Evolutionary conservation across 2,888 invertebrate species (phyloP), one percentile per base, ranked within the genome.

Genomic region (Abscondita cerata): DNA sequence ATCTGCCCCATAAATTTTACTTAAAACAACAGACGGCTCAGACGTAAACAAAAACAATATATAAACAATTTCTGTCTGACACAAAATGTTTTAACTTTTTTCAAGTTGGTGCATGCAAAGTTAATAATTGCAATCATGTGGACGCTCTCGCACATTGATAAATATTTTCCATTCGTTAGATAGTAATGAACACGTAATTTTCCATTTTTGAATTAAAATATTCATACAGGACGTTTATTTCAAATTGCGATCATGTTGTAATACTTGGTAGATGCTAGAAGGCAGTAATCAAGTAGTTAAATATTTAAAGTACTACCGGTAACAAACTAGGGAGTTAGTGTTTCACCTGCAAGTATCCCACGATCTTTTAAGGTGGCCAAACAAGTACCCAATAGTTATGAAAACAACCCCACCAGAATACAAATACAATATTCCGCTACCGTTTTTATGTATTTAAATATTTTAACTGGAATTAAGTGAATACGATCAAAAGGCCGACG

Each of bases 1-100:
- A 68, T 68, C 68, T 68, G 68, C 67, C 59, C 57, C 64, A 68
- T 67, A 67, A 67, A 68, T 68, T 67, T 58, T 55, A 60, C 61
- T 64, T 65, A 60, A 67, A 65, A 62, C 64, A 67, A 67, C 66
- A 58, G 58, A 62, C 64, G 61, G 64, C 64, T 64, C 61, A 61
- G 52, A 57, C 57, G 46, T 55, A 56, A 59, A 63, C 52, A 56
- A 63, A 61, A 61, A 58, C 66, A 68, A 64, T 57, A 52, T 53
- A 54, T 60, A 64, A 64, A 59, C 59, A n/a, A n/a, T n/a, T n/a
- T n/a, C n/a, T n/a, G n/a, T n/a, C n/a, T n/a, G n/a, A n/a, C n/a
- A n/a, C n/a, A n/a, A n/a, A n/a, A n/a, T n/a, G n/a, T n/a, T n/a
- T n/a, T n/a, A n/a, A n/a, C n/a, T n/a, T n/a, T n/a, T n/a, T n/a